Conservation (phyloP, 2,113 vertebrate species). For the Sceloporus tristichus region DNA sequence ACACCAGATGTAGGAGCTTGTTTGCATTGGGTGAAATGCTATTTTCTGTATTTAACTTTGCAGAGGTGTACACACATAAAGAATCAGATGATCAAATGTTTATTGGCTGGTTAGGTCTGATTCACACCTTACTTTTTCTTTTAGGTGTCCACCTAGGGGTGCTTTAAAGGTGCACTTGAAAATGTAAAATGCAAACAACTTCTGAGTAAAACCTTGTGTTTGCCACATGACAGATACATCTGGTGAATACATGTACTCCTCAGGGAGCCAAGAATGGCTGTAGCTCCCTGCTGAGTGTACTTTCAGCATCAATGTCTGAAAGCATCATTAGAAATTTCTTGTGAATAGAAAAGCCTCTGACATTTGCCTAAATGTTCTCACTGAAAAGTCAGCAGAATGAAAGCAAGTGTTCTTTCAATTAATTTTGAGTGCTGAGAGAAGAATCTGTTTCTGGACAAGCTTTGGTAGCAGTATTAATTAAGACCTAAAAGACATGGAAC, state of each 20-base stretch:
- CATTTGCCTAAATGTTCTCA: neutral
- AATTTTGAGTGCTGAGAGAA: slow-evolving; percentile 4
- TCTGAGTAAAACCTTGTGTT: neutral
- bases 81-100: slow-evolving; percentile 31
- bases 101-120: slow-evolving; percentile 26
- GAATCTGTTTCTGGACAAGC: neutral
- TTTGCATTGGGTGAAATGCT: slow-evolving; percentile 48
- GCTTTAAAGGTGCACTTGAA: neutral
- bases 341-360: neutral
- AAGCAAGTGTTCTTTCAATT: neutral
- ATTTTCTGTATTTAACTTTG: slow-evolving; percentile 35
- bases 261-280: slow-evolving; percentile 5
- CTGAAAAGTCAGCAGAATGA: neutral
- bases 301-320: neutral
- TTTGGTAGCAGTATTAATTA: neutral
- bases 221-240: neutral
- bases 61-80: slow-evolving; percentile 46
- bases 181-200: neutral
- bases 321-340: neutral
- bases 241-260: neutral
- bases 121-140: neutral
- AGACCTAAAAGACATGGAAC: neutral
- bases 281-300: neutral
- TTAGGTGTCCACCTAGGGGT: neutral
- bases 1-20: neutral